Percentiles rank a stretch among this genome's conserved stretches.
These are phyloP conservation scores for Panzeria rudis DNA, from an alignment of 2,888 invertebrate genomes.

Conservation along the genomic window DNA sequence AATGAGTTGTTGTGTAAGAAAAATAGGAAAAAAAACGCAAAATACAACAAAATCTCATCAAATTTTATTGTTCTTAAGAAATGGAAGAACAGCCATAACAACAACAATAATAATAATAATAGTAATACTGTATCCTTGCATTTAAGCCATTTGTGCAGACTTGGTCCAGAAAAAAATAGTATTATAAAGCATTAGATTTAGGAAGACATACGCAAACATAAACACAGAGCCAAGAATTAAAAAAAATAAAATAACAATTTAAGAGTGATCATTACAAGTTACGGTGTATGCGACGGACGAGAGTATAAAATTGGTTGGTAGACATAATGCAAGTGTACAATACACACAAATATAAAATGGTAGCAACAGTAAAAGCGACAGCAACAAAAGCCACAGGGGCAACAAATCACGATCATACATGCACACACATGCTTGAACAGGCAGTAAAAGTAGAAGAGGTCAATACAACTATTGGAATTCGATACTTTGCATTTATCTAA, in stretches of 20 bases:
- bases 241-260: not conserved
- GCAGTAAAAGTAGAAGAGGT: slow-evolving; percentile 73
- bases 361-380: slow-evolving; percentile 42
- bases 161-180: slow-evolving; percentile 11
- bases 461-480: slow-evolving; percentile 78
- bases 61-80: slow-evolving; percentile 65
- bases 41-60: slow-evolving; percentile 44
- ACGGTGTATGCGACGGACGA: slow-evolving; percentile 22
- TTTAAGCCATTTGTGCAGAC: slow-evolving; percentile 15
- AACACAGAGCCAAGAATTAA: slow-evolving; percentile 1
- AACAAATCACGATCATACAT: slow-evolving; percentile 39
- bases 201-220: slow-evolving; percentile 11
- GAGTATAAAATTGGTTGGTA: slow-evolving; percentile 35
- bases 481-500: slow-evolving; percentile 73
- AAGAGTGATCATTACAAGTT: slow-evolving; percentile 54
- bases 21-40: not conserved
- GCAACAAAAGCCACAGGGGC: slow-evolving; percentile 13
- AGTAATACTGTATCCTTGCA: slow-evolving; percentile 34
- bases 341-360: slow-evolving; percentile 2
- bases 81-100: slow-evolving; percentile 7
- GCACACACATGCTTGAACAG: slow-evolving; percentile 13
- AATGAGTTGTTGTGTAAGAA: slow-evolving; percentile 28
- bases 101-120: slow-evolving; percentile 14
- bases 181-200: slow-evolving; percentile 45
- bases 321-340: slow-evolving; percentile 61